Percentiles rank a stretch among this genome's conserved stretches.
Evolutionary conservation across 2,888 invertebrate genomes (phyloP).

Genomic region (Melanchra persicariae): DNA sequence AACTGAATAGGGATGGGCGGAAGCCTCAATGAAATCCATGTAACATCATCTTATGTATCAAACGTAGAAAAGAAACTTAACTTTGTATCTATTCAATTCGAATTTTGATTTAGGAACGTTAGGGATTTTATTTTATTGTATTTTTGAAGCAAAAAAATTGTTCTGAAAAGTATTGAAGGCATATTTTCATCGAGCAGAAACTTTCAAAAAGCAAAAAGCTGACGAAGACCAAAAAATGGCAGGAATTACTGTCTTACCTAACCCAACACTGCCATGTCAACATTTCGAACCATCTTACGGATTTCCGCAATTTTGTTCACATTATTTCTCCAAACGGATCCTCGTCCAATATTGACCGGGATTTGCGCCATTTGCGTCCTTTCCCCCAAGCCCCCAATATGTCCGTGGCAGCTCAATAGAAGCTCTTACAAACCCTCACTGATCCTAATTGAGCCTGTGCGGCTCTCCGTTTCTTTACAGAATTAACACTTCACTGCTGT

Average conservation of each 20-base stretch:
- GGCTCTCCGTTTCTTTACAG: slow-evolving; percentile 48
- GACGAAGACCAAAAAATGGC: background rate
- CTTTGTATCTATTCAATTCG: background rate
- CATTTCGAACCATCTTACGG: slow-evolving; percentile 21
- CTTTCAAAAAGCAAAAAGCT: background rate
- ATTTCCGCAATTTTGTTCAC: slow-evolving; percentile 38
- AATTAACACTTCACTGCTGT: slow-evolving; percentile 47
- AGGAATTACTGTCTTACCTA: slow-evolving; percentile 1
- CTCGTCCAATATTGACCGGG: slow-evolving; percentile 50
- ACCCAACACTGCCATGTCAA: slow-evolving; percentile 3
- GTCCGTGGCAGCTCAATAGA: slow-evolving; percentile 44
- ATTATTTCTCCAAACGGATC: slow-evolving; percentile 44
- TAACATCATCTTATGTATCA: background rate
- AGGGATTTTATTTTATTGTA: too few relatives aligned
- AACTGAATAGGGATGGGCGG: background rate
- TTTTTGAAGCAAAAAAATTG: background rate
- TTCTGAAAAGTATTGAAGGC: background rate
- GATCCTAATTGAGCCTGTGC: slow-evolving; percentile 60
- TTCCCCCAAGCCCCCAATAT: slow-evolving; percentile 42
- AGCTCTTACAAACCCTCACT: slow-evolving; percentile 50
- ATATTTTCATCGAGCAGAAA: background rate
- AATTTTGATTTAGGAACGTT: background rate
- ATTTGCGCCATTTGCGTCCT: slow-evolving; percentile 57
- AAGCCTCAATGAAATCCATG: background rate
- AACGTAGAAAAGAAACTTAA: background rate